These are phyloP conservation scores for Neodiprion pinetum DNA, from an alignment of 1,140 invertebrate genomes.

Conservation along the genomic window DNA sequence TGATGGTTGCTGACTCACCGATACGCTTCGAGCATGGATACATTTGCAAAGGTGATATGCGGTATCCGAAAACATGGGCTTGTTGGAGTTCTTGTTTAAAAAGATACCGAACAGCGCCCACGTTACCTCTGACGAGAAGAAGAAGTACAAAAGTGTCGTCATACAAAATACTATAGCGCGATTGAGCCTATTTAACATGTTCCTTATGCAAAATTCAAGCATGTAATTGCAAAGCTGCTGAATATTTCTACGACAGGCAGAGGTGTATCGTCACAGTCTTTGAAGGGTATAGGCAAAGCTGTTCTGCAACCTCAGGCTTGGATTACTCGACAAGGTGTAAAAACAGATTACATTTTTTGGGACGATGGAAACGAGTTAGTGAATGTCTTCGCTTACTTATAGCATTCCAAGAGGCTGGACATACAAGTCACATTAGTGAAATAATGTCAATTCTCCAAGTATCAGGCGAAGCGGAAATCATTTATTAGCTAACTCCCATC, in stretches of 20 bases:
- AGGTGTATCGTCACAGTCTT: neutral
- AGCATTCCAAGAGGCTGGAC: constrained; percentile 44
- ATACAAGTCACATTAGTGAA: constrained; percentile 49
- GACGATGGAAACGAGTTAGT: constrained; percentile 47
- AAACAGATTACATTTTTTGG: constrained; percentile 46
- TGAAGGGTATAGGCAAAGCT: neutral
- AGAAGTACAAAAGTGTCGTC: neutral
- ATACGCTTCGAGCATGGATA: too few relatives aligned
- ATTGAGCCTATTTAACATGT: neutral
- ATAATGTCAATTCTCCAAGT: constrained; percentile 54
- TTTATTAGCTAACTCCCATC: constrained; percentile 22
- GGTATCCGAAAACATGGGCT: too few relatives aligned
- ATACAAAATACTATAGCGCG: neutral
- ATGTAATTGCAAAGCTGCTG: neutral
- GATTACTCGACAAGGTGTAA: neutral
- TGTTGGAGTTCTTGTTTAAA: too few relatives aligned
- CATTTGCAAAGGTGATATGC: too few relatives aligned
- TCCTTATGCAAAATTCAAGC: neutral
- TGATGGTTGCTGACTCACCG: too few relatives aligned
- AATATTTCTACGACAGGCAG: neutral
- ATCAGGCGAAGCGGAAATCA: constrained; percentile 36
- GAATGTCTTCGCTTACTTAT: constrained; percentile 44
- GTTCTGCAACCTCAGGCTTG: neutral
- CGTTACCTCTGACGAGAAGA: neutral
- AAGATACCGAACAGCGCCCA: neutral